Evolutionary conservation across 1,140 invertebrate species (phyloP).

Genomic region (Arctopsyche grandis): DNA sequence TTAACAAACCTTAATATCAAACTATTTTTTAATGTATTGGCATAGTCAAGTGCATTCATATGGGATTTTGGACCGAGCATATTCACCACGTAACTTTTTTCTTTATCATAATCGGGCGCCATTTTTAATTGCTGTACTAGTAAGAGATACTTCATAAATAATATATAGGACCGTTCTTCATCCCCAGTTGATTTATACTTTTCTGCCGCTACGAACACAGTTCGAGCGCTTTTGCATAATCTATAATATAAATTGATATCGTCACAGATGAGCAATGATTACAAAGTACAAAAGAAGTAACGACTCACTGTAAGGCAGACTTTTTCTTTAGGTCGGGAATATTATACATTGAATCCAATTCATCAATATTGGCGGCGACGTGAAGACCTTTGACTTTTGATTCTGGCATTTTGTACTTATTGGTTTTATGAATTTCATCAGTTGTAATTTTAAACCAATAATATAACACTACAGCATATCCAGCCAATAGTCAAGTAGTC

Average conservation of each 20-base stretch:
- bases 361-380: slow-evolving; percentile 65
- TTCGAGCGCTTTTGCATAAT: slow-evolving; percentile 68
- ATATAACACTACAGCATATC: neutral
- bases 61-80: slow-evolving; percentile 67
- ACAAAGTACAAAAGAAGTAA: neutral
- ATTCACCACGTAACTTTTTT: slow-evolving; percentile 68
- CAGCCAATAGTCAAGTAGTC: neutral
- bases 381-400: slow-evolving; percentile 65
- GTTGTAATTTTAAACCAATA: neutral
- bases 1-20: slow-evolving; percentile 72
- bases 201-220: slow-evolving; percentile 70
- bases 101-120: slow-evolving; percentile 66
- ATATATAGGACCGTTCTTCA: slow-evolving; percentile 76
- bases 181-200: slow-evolving; percentile 67
- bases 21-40: slow-evolving; percentile 66
- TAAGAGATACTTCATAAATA: slow-evolving; percentile 76
- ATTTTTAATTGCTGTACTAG: slow-evolving; percentile 68
- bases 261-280: neutral
- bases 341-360: slow-evolving; percentile 65
- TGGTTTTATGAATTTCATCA: slow-evolving; percentile 20
- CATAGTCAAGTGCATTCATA: slow-evolving; percentile 67
- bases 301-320: slow-evolving; percentile 55
- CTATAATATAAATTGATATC: slow-evolving; percentile 55
- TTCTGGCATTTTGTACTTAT: slow-evolving; percentile 61
- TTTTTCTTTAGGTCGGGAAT: slow-evolving; percentile 66